Evolutionary conservation across 2,888 invertebrate genomes (phyloP), one percentile per base, ranked within the genome.

Genomic region (Lysandra coridon): DNA sequence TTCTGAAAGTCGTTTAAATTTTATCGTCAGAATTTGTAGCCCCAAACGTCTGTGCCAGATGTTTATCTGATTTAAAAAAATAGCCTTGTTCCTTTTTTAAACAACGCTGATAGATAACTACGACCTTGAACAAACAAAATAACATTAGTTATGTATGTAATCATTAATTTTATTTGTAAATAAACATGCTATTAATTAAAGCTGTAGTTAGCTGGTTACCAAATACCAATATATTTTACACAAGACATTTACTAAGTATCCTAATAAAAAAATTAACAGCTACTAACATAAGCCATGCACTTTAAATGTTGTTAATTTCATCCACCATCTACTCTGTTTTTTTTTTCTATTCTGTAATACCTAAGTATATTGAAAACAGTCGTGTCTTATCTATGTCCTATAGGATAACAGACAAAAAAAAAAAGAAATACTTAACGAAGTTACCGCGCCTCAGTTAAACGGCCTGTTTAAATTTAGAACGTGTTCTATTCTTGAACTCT

Each of bases 91-190:
- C 79, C 81, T 78, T 79, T 82, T 85, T 85, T 83, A 82, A 87
- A 86, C 14, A 23, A 81, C 83, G 86, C 82, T 87, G 88, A 88
- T 84, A 83, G 87, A 86, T 81, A 82, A 62, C 85, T 85, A 84
- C 90, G 92, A 91, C 93, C 94, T 94, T 94, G 93, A 93, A 92
- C 91, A 91, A 93, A 92, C 90, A 89, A 91, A 91, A 91, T 85
- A 88, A 85, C 30, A 64, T 88, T 89, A 88, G 89, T 90, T 90
- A 90, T 84, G 62, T 62, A 23, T 84, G 62, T 62, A 23, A 62
- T 62, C 17, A 23, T 62, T 23, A n/a, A 62, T 62, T 23, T 57
- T 57, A 57, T 57, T 57, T 57, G 57, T 57, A 57, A 57, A 57
- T 53, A 14, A 53, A 53, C 53, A 53, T 4, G 4, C 14, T 53